Conservation (phyloP, 2,888 invertebrate genomes). For the Ethmia dodecea region DNA sequence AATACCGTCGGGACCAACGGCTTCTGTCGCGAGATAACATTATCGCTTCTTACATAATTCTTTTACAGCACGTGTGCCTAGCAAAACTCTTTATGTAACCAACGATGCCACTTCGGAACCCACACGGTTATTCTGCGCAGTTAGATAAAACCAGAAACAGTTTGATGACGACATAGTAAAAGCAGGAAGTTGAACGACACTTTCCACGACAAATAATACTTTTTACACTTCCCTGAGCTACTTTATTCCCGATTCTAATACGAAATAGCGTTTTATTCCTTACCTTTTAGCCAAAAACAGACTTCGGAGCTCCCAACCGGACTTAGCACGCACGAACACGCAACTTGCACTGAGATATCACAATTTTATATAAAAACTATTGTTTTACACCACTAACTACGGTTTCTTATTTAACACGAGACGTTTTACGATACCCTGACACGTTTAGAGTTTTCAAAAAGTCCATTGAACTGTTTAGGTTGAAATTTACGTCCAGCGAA, state of each 20-base stretch:
- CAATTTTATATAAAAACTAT: conserved; percentile 54
- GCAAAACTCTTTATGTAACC: conserved; percentile 16
- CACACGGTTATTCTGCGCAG: conserved; percentile 35
- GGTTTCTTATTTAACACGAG: conserved; percentile 54
- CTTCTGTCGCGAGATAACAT: conserved; percentile 35
- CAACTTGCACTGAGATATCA: conserved; percentile 61
- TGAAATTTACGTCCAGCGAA: conserved; percentile 77
- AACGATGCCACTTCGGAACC: neutral
- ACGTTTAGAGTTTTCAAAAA: conserved; percentile 68
- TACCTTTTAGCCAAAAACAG: conserved; percentile 61
- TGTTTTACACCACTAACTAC: conserved; percentile 60
- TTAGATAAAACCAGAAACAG: conserved; percentile 28
- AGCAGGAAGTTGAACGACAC: conserved; percentile 24
- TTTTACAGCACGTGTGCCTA: conserved; percentile 36
- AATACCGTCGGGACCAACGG: conserved; percentile 38
- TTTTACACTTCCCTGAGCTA: no score
- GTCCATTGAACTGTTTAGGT: conserved; percentile 78
- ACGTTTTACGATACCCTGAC: conserved; percentile 56
- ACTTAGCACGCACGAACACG: conserved; percentile 66
- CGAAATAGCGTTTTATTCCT: conserved; percentile 27
- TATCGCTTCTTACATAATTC: conserved; percentile 55
- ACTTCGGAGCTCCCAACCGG: conserved; percentile 56
- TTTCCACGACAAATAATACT: no score
- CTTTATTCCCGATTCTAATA: neutral
- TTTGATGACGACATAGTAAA: conserved; percentile 31